Base-by-base conservation (phyloP, 2,797 vertebrate species). In the Hoplostethus mediterraneus region DNA sequence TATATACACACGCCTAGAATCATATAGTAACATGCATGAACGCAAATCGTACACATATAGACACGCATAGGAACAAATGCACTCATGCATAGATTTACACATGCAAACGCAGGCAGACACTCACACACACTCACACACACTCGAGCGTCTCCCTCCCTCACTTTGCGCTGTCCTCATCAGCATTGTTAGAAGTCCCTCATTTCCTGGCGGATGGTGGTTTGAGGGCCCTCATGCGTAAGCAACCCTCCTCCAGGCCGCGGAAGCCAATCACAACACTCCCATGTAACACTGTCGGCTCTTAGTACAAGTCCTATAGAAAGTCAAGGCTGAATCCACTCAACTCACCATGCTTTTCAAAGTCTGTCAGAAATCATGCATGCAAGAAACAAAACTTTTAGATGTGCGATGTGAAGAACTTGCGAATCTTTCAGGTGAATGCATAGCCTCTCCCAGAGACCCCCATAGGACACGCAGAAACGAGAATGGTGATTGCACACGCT, bases 201-300 rank as follows among this genome's bases (percentile, higher is more conserved):
- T 52, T 77, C 42, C 66, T 81, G 31, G 8, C 30, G 47, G 45
- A 63, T 40, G n/a, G 6, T 58, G 66, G 55, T 55, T 61, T 48
- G 33, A 63, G 71, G 71, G 59, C 45, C 28, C 55, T 80, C 69
- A 77, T 81, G 82, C 74, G 72, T 73, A 56, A 75, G 52, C 74
- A 74, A 75, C 52, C 71, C 49, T 28, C 71, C 62, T 30, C 58
- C 63, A 58, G 62, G 59, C 68, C 62, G 17, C 1, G 12, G 57
- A 62, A 66, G 52, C 63, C 81, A 73, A 86, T 68, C 58, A 40
- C 51, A 57, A 52, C 16, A 10, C 65, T 77, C 14, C 57, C 57
- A 70, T 67, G 25, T 53, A 77, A 60, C 44, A 45, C 73, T 77
- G 71, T 67, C 73, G 68, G 63, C 73, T 70, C 68, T 30, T 13